These are phyloP conservation scores for Callopanchax toddi DNA, from an alignment of 2,113 vertebrate species.

Conservation along the genomic window DNA sequence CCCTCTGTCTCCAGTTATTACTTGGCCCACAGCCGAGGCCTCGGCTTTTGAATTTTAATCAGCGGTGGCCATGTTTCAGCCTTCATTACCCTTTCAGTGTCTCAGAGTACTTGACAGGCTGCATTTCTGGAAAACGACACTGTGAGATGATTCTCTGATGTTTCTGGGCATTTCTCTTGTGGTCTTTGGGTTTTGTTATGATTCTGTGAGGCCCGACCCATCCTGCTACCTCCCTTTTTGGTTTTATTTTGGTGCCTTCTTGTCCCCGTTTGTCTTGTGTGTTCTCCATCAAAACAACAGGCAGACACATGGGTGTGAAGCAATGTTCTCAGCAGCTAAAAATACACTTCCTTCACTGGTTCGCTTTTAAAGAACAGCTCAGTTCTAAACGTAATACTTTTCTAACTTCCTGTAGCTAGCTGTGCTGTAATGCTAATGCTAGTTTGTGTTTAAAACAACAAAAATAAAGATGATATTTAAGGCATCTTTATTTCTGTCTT, in stretches of 20 bases:
- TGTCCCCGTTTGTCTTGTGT: background rate
- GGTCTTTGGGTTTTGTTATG: background rate
- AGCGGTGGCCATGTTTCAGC: background rate
- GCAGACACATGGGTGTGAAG: too few species aligned
- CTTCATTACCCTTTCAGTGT: background rate
- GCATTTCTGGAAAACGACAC: background rate
- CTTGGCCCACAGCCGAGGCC: background rate
- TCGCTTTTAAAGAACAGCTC: too few species aligned
- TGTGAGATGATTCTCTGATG: background rate
- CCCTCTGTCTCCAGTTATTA: background rate
- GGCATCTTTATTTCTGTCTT: too few species aligned
- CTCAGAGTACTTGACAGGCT: background rate
- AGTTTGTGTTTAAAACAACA: too few species aligned
- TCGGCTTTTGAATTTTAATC: background rate
- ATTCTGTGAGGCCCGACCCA: background rate
- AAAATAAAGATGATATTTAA: too few species aligned
- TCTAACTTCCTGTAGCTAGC: too few species aligned
- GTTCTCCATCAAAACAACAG: background rate
- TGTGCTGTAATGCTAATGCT: too few species aligned
- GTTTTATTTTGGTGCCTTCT: background rate
- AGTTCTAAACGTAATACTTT: too few species aligned
- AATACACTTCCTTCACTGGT: too few species aligned
- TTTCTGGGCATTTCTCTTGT: background rate
- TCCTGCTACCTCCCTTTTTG: background rate
- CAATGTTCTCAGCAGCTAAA: too few species aligned